Conservation (phyloP, 1,140 invertebrate species). For the Drosophila kurseongensis region DNA sequence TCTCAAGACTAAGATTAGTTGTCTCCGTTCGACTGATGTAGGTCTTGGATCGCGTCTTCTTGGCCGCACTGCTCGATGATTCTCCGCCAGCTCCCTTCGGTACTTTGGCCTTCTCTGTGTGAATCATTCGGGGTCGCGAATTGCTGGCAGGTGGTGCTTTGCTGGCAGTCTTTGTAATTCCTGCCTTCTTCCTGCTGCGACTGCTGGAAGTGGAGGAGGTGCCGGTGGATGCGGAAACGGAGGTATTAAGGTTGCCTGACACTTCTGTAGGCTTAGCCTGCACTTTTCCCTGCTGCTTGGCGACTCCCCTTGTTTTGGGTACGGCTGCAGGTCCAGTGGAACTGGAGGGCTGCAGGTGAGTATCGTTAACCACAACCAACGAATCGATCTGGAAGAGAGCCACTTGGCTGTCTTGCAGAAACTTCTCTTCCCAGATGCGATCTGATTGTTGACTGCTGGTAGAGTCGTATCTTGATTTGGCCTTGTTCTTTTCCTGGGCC, state of each 20-base stretch:
- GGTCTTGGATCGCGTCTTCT: conserved; percentile 86
- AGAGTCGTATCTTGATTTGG: conserved; percentile 61
- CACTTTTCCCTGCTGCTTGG: conserved; percentile 21
- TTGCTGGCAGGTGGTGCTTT: conserved; percentile 9
- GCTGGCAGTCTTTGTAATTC: conserved; percentile 18
- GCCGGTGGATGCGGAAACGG: conserved; percentile 1
- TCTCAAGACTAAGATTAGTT: conserved; percentile 69
- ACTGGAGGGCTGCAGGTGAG: conserved; percentile 36
- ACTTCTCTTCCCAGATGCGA: conserved; percentile 77
- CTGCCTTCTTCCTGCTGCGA: conserved; percentile 44
- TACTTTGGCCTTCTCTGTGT: conserved; percentile 88
- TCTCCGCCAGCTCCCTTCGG: conserved; percentile 82
- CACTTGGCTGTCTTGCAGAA: conserved; percentile 47
- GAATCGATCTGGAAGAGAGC: conserved; percentile 71
- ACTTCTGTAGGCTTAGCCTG: conserved; percentile 19
- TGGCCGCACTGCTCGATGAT: conserved; percentile 31
- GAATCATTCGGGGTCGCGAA: conserved; percentile 89
- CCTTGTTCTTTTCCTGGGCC: conserved; percentile 29
- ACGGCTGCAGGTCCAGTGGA: conserved; percentile 7
- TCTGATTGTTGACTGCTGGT: conserved; percentile 61
- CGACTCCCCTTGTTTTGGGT: conserved; percentile 27
- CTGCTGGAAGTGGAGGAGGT: conserved; percentile 26
- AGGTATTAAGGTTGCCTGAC: conserved; percentile 1
- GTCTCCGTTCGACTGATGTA: conserved; percentile 85
- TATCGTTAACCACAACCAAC: conserved; percentile 69